phyloP scores from a whole-genome alignment of 2,888 invertebrate species.

The Volucella zonaria region DNA sequence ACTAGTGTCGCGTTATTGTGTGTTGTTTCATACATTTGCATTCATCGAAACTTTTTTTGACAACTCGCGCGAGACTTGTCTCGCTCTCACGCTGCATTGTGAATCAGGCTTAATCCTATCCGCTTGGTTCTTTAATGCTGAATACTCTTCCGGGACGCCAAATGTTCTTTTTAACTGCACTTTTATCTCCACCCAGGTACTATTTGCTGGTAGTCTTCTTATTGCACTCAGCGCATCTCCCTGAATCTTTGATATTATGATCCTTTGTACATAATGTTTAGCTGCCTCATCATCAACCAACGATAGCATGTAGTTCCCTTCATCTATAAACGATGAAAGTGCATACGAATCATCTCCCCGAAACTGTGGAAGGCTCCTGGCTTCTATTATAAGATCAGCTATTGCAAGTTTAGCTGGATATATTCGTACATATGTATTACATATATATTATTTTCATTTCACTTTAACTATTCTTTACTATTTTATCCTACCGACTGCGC shows the following conservation, averaged over 20 bases:
- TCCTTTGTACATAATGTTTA: background rate
- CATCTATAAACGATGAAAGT: constrained; percentile 6
- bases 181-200: constrained; percentile 2
- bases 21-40: too few relatives aligned
- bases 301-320: constrained; percentile 10
- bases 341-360: constrained; percentile 25
- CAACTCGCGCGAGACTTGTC: too few relatives aligned
- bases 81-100: too few relatives aligned
- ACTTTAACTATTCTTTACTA: too few relatives aligned
- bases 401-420: background rate
- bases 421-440: too few relatives aligned
- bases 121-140: constrained; percentile 26
- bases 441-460: too few relatives aligned
- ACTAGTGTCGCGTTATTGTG: too few relatives aligned
- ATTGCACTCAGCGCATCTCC: constrained; percentile 12
- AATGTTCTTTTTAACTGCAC: constrained; percentile 1
- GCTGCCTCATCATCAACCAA: constrained; percentile 16
- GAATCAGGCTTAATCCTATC: too few relatives aligned
- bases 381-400: constrained; percentile 25
- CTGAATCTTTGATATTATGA: constrained; percentile 26
- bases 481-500: too few relatives aligned
- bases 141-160: constrained; percentile 26
- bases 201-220: constrained; percentile 6
- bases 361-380: constrained; percentile 27
- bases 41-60: too few relatives aligned